Percentiles rank a stretch among this genome's conserved stretches.
Evolutionary conservation across 2,888 invertebrate species (phyloP).

Genomic region (Spodoptera picta): DNA sequence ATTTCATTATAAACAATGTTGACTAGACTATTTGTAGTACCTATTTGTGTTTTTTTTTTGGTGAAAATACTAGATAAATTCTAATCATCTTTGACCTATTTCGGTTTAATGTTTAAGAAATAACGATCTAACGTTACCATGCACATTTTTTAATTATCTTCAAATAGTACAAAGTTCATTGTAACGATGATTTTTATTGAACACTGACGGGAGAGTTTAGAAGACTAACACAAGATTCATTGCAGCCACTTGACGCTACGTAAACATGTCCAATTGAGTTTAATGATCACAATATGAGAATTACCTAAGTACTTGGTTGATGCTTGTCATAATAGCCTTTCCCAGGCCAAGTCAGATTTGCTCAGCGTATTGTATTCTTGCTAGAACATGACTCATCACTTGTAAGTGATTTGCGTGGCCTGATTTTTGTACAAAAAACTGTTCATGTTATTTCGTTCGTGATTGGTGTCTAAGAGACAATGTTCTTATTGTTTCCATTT

Average conservation of each 20-base stretch:
- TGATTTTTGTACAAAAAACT: neutral
- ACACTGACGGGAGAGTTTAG: slow-evolving; percentile 38
- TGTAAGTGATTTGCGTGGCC: slow-evolving; percentile 9
- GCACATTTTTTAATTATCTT: too few relatives aligned
- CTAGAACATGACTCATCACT: slow-evolving; percentile 11
- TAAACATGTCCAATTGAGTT: slow-evolving; percentile 49
- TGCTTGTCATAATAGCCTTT: slow-evolving; percentile 29
- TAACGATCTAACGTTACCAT: too few relatives aligned
- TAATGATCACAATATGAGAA: slow-evolving; percentile 43
- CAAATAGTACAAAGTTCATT: neutral
- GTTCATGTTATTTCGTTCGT: neutral
- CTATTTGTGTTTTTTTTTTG: too few relatives aligned
- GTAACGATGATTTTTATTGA: slow-evolving; percentile 21
- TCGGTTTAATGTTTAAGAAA: too few relatives aligned
- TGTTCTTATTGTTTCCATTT: too few relatives aligned
- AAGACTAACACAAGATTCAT: slow-evolving; percentile 33
- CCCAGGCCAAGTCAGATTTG: slow-evolving; percentile 15
- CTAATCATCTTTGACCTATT: too few relatives aligned
- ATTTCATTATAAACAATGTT: too few relatives aligned
- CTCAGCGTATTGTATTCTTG: slow-evolving; percentile 16
- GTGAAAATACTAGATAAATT: too few relatives aligned
- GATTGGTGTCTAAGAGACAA: neutral
- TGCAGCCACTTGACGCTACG: slow-evolving; percentile 48
- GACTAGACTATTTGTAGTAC: too few relatives aligned
- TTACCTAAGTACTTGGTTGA: slow-evolving; percentile 34